phyloP scores from a whole-genome alignment of 2,888 invertebrate species.

The Ophion costatus region DNA sequence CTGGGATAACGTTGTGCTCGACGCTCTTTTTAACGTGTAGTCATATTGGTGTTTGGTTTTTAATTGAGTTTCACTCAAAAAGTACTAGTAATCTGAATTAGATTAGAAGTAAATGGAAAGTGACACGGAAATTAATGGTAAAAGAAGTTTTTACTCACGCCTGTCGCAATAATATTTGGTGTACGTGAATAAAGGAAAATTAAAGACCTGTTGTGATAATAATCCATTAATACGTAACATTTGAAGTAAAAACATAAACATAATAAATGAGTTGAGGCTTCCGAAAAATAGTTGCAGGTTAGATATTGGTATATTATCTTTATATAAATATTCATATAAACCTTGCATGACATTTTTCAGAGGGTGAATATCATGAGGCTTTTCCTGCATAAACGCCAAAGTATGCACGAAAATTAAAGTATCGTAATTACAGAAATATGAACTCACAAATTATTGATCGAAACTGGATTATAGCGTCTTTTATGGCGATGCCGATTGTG shows the following conservation, averaged over 20 bases:
- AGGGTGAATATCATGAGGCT: not conserved
- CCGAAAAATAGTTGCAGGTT: too few species aligned
- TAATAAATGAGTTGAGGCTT: too few species aligned
- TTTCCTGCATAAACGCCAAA: not conserved
- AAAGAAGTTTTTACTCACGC: not conserved
- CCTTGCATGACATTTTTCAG: not conserved
- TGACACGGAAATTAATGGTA: too few species aligned
- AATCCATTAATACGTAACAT: not conserved
- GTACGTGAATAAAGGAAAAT: not conserved
- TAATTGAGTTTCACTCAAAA: too few species aligned
- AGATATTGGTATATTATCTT: too few species aligned
- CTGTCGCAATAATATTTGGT: not conserved
- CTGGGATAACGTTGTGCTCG: not conserved
- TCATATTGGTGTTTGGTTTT: too few species aligned
- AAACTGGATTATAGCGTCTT: not conserved
- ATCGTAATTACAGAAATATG: not conserved
- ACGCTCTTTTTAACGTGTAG: too few species aligned
- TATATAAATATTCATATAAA: not conserved
- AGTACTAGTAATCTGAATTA: too few species aligned
- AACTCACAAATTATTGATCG: not conserved
- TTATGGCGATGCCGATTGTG: not conserved
- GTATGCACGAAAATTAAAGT: not conserved
- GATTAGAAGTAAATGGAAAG: too few species aligned
- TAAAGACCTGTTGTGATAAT: not conserved
- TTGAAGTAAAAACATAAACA: too few species aligned